Evolutionary conservation across 2,797 vertebrate species (phyloP).

Genomic region (Bufotes viridis): DNA sequence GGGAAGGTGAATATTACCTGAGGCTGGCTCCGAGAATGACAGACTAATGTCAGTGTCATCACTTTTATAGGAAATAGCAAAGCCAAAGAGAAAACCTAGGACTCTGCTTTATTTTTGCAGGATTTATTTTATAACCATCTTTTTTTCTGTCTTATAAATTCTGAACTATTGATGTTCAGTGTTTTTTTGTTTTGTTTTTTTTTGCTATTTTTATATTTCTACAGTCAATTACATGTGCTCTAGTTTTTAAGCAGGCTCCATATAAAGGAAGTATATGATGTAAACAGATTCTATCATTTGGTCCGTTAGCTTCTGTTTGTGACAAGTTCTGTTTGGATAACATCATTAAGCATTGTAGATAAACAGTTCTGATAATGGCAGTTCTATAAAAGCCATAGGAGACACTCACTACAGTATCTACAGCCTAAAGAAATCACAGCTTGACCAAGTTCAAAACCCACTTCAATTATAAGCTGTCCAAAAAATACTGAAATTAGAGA

Average conservation of each 20-base stretch:
- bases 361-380: slow-evolving; percentile 1
- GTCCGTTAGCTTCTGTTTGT: not conserved
- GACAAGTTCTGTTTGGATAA: not conserved
- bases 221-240: slow-evolving; percentile 27
- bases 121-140: not conserved
- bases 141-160: not conserved
- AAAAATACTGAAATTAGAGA: not conserved
- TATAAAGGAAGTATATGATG: not conserved
- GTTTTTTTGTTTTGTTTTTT: not conserved
- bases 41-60: slow-evolving; percentile 25
- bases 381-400: slow-evolving; percentile 10
- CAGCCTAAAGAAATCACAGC: not conserved
- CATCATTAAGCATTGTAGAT: not conserved
- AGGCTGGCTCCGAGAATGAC: slow-evolving; percentile 20
- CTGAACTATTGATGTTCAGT: not conserved
- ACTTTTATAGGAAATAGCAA: slow-evolving; percentile 15
- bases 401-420: not conserved
- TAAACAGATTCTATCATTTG: not conserved
- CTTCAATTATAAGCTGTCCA: slow-evolving; percentile 8
- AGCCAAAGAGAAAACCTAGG: not conserved
- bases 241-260: not conserved
- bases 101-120: not conserved
- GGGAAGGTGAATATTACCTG: slow-evolving; percentile 44
- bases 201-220: slow-evolving; percentile 6
- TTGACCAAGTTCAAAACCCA: not conserved